Base-by-base conservation (phyloP, 2,888 invertebrate genomes). In the Frankliniella fusca region DNA sequence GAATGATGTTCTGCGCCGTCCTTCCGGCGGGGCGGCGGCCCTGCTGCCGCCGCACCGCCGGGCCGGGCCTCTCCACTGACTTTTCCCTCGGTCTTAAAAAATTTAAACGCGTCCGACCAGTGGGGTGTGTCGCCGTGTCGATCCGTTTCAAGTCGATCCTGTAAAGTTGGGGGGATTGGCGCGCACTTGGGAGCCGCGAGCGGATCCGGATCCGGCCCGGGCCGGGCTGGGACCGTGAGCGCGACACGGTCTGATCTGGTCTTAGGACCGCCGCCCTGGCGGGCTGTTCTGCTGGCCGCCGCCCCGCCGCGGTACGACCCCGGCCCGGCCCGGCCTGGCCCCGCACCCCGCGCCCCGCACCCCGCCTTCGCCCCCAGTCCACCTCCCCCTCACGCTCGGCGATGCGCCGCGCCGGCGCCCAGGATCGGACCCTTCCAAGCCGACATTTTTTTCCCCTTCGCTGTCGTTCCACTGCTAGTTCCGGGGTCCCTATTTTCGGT, bases 371-470 rank as follows among this genome's bases (percentile, higher is more conserved):
- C 54, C 54, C 5, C 38, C 38, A 5, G 38, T 38, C 38, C 38
- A 38, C 38, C 38, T 38, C 38, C 38, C 38, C 38, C 38, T 38
- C 38, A 38, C 38, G 38, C 3, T 38, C 38, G 38, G 5, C 38
- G 38, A 38, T 38, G 5, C 38, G 38, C 38, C 38, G 38, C 38
- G 38, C 38, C 38, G 38, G 3, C 38, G 38, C 38, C 38, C 38
- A 38, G 38, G 38, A 38, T 38, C 38, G 38, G 38, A 38, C 81
- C 81, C 81, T 82, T 80, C 65, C 80, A 79, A 61, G 65, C 81
- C 82, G 82, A 81, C 83, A 76, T 61, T 82, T 82, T 65, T 82
- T 48, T 49, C 76, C 79, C 82, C 70, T 65, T 48, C 81, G 82
- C 82, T 54, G 70, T 11, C 70, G 70, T 9, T 76, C 70, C 12